These are phyloP conservation scores for Scaptomyza polygonia DNA, from an alignment of 2,888 invertebrate genomes.

Conservation along the genomic window DNA sequence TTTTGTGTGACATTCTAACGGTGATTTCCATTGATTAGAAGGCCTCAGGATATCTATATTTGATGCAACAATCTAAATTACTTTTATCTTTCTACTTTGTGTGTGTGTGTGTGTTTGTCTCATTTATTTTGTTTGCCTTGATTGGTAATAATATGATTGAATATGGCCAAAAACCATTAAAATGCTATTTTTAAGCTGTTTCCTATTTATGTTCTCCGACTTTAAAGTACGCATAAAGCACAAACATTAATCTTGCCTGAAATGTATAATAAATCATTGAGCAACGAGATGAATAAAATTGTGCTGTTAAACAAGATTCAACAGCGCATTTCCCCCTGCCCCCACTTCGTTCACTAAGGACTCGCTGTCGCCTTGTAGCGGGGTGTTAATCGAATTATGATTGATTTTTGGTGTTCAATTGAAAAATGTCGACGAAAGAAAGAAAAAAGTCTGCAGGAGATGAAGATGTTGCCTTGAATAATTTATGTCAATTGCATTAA, in stretches of 20 bases:
- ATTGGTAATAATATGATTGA: too few relatives aligned
- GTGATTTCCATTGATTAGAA: conserved; percentile 41
- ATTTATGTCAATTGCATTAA: conserved; percentile 74
- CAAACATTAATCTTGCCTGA: conserved; percentile 3
- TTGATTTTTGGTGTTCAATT: conserved; percentile 59
- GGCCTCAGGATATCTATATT: conserved; percentile 38
- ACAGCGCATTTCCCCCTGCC: not conserved
- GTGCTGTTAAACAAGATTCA: not conserved
- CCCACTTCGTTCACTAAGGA: conserved; percentile 3
- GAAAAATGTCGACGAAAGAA: conserved; percentile 36
- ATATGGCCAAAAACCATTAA: too few relatives aligned
- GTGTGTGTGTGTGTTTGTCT: not conserved
- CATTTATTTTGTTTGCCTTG: too few relatives aligned
- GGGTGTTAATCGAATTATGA: conserved; percentile 73
- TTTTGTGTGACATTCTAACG: conserved; percentile 53
- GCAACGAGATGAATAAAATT: not conserved
- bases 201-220: not conserved
- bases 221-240: too few relatives aligned
- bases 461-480: conserved; percentile 36
- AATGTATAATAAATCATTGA: not conserved
- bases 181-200: too few relatives aligned
- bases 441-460: not conserved
- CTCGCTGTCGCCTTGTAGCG: conserved; percentile 11
- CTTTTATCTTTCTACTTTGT: not conserved
- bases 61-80: conserved; percentile 38